Base-by-base conservation (phyloP, 64 coral and sea anemone species). In the Stichodactyla helianthus region DNA sequence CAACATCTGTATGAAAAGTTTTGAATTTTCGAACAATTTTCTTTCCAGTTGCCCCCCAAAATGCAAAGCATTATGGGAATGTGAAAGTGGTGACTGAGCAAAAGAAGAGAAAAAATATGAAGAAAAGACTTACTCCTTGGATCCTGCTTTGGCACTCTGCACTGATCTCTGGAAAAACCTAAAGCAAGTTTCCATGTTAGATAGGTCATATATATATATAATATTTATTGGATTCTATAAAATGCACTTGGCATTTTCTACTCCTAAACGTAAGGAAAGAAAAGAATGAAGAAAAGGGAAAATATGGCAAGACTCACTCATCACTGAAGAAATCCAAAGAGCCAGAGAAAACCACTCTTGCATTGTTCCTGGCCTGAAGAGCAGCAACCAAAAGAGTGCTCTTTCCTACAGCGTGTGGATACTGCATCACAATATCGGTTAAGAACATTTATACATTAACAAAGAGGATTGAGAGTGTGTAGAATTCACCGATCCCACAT, bases 261-360 rank as follows among this genome's bases (percentile, higher is more conserved):
- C n/a, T n/a, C n/a, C n/a, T n/a, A n/a, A n/a, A n/a, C n/a, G 17
- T 18, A 63, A 63, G 6, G 4, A 15, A 60, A 16, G 18, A 14
- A 60, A 2, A 60, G 13, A 60, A 65, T 65, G 62, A 35, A 35
- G 31, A 35, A 35, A 35, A 35, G 31, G 31, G 31, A 35, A 35
- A 35, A 35, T 35, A 35, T 35, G 2, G 31, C 62, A 59, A 83
- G 76, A 90, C 95, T 82, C 89, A 98, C 95, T 98, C 95, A 87
- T 98, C 95, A 92, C 95, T 94, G 76, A 98, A 98, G 95, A 98
- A 98, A 54, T 98, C 95, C 59, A 98, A 28, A 28, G 95, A 98
- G 52, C 95, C 95, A 61, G 95, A 93, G 71, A 98, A 98, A 16
- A 94, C 89, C 53, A 98, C 95, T 27, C 95, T 83, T n/a, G 95